phyloP scores from a whole-genome alignment of 92 coral and sea anemone species.

The Phenganax stokvisi region DNA sequence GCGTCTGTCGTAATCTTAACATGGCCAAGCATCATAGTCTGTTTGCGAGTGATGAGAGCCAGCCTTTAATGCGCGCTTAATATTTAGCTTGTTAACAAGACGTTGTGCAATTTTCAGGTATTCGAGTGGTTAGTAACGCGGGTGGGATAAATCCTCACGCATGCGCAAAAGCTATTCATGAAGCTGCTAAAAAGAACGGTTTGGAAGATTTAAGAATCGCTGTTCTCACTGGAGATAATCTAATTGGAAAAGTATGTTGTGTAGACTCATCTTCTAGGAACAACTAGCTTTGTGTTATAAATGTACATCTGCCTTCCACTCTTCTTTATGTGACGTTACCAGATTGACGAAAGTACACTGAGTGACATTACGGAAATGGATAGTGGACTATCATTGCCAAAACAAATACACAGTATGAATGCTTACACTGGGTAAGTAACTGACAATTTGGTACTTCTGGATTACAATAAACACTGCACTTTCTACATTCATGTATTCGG shows the following conservation, averaged over 20 bases:
- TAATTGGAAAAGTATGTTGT: conserved; percentile 57
- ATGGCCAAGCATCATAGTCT: too few relatives aligned
- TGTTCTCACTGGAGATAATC: conserved; percentile 84
- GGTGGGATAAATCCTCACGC: conserved; percentile 95
- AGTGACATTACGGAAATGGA: conserved; percentile 66
- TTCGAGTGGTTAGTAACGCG: conserved; percentile 90
- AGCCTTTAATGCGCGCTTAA: too few relatives aligned
- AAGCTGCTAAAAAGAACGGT: conserved; percentile 62
- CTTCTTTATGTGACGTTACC: neutral
- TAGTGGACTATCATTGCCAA: conserved; percentile 63
- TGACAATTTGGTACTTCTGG: neutral
- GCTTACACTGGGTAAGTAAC: conserved; percentile 85
- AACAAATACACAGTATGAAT: conserved; percentile 79
- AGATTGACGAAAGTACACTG: conserved; percentile 19
- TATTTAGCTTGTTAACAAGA: neutral
- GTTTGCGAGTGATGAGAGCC: too few relatives aligned
- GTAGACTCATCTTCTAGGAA: too few relatives aligned
- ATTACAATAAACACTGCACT: neutral
- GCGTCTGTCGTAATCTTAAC: too few relatives aligned
- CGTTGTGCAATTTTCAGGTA: conserved; percentile 51
- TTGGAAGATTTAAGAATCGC: conserved; percentile 69
- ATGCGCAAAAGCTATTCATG: conserved; percentile 76
- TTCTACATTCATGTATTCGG: neutral
- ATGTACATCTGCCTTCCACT: neutral
- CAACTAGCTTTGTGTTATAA: too few relatives aligned